Percentiles rank a stretch among this genome's conserved stretches.
Evolutionary conservation across 2,888 invertebrate genomes (phyloP).

Genomic region (Dysmachus trigonus): DNA sequence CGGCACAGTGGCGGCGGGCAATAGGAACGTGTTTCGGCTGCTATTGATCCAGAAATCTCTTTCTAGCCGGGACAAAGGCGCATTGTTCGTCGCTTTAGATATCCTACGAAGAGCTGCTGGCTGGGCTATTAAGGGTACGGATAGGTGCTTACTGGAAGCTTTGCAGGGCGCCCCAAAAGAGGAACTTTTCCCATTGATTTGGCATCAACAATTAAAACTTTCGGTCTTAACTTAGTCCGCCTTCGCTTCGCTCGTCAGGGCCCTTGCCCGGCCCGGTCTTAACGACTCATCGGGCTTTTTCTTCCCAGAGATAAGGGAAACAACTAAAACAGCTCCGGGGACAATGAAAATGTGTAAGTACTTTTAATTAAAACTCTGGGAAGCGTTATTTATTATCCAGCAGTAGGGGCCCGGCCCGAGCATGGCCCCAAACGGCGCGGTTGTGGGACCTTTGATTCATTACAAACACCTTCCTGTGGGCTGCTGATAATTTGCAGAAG

Average conservation of each 20-base stretch:
- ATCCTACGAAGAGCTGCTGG: background rate
- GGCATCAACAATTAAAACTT: constrained; percentile 43
- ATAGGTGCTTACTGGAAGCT: background rate
- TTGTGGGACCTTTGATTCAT: background rate
- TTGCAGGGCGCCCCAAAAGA: background rate
- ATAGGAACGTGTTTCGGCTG: constrained; percentile 25
- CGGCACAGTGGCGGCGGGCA: background rate
- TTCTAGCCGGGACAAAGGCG: constrained; percentile 13
- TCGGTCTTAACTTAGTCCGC: constrained; percentile 6
- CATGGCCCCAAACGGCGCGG: background rate
- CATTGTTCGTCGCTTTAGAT: constrained; percentile 19
- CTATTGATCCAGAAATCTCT: constrained; percentile 26
- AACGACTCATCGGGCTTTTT: constrained; percentile 26
- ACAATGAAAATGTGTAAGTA: constrained; percentile 37
- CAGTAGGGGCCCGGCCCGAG: background rate
- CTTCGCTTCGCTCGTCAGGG: background rate
- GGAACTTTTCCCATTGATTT: constrained; percentile 41
- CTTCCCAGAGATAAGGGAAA: constrained; percentile 26
- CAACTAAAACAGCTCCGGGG: constrained; percentile 6
- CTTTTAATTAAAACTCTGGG: constrained; percentile 36
- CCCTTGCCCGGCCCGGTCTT: background rate
- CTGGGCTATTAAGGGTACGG: constrained; percentile 9
- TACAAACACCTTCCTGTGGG: background rate
- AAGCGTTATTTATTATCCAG: constrained; percentile 31
- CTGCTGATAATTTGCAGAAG: background rate